Conservation (phyloP, 2,888 invertebrate genomes). For the Ophioninae sp. region DNA sequence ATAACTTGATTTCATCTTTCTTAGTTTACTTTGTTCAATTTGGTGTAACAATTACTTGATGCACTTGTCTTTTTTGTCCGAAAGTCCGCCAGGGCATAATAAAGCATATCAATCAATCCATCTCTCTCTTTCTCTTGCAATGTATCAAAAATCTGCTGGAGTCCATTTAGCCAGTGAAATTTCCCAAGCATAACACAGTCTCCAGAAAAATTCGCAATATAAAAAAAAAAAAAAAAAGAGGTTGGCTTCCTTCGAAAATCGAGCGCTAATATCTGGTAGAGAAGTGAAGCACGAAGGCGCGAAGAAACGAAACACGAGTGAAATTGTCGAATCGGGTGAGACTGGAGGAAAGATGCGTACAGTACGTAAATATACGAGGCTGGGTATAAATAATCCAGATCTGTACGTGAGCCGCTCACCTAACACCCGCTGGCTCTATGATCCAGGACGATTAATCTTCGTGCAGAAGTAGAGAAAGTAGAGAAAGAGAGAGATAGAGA, state of each 20-base stretch:
- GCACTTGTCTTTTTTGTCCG: no score
- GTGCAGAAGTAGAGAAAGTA: constrained; percentile 57
- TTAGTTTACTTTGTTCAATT: no score
- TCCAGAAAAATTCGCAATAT: neutral
- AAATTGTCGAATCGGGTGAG: constrained; percentile 46
- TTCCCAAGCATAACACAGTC: neutral
- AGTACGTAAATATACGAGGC: constrained; percentile 56
- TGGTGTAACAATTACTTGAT: no score
- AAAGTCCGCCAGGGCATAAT: no score
- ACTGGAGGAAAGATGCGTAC: neutral
- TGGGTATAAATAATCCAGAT: constrained; percentile 62
- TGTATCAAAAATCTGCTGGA: neutral
- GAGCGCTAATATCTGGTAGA: constrained; percentile 15
- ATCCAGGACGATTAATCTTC: constrained; percentile 76
- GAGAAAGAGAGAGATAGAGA: constrained; percentile 17
- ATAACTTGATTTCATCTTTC: no score
- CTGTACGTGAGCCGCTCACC: constrained; percentile 64
- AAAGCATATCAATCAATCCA: neutral
- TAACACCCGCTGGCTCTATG: constrained; percentile 72
- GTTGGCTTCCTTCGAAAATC: neutral
- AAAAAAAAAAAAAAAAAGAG: neutral
- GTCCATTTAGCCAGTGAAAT: neutral
- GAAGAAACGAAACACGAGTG: constrained; percentile 39
- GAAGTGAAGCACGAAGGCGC: neutral
- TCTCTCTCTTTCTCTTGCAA: neutral